Base-by-base conservation (phyloP, 2,113 vertebrate genomes). In the Bostrychus sinensis region DNA sequence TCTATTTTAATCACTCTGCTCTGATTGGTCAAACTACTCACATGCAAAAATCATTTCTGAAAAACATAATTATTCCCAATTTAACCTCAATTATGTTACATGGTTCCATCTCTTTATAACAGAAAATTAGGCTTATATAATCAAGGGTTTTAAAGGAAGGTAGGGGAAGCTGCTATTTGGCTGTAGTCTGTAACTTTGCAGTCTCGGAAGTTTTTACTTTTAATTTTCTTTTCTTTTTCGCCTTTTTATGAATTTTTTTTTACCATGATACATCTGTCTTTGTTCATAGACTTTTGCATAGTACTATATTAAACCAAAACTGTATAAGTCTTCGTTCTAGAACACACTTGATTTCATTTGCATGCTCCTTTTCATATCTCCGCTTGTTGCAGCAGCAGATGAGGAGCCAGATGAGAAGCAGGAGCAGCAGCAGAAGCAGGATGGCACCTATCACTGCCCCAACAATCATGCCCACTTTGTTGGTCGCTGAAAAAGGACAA, bases 361-460 rank as follows among this genome's bases (percentile, higher is more conserved):
- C 87, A 4, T 91, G 59, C 81, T 96, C 94, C 46, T 94, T 92
- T 70, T 91, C 65, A 17, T 92, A 92, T 26, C 79, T 60, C 3
- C 83, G 86, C 70, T 93, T 93, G 34, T 89, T 84, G 82, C 92
- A 94, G 78, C 92, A 94, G 87, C 92, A 93, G 82, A 92, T 20
- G 70, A 94, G 79, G 50, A 94, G 92, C 94, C 93, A 95, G 84
- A 95, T 90, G 78, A 94, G 91, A 13, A 95, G 25, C n/a, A 93
- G 65, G 50, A 96, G 89, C 39, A 94, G 90, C 16, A 91, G 89
- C 36, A 94, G 51, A 62, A 93, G 66, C 68, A 96, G 77, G 62
- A 96, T 28, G 2, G 92, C 88, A 14, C 94, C 93, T 37, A 96
- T 90, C 55, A 96, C 91, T 0, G 92, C 87, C 0, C 93, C 94